Evolutionary conservation across 2,797 vertebrate species (phyloP).

Genomic region (Malurus splendens): DNA sequence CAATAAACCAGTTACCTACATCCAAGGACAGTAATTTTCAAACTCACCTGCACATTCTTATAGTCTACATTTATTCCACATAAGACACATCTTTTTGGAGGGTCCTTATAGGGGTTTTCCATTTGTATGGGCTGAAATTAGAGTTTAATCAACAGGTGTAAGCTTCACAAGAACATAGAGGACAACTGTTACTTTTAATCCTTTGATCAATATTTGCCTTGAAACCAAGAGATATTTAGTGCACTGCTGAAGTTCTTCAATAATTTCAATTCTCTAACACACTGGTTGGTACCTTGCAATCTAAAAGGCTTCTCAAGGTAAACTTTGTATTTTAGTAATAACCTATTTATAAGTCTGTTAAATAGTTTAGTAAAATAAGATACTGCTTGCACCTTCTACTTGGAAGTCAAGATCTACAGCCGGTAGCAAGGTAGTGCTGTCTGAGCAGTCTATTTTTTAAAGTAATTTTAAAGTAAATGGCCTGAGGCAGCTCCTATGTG

Average conservation of each 20-base stretch:
- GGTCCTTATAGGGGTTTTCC: constrained; percentile 87
- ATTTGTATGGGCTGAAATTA: constrained; percentile 78
- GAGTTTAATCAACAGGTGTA: not conserved
- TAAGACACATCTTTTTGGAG: constrained; percentile 81
- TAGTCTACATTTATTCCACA: constrained; percentile 83
- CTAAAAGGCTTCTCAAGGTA: not conserved
- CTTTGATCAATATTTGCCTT: not conserved
- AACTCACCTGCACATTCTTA: constrained; percentile 89
- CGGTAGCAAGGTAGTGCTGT: not conserved
- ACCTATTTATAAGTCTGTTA: not conserved
- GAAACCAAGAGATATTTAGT: not conserved
- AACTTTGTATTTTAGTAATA: not conserved
- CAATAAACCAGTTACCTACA: not conserved
- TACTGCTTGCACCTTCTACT: accelerated
- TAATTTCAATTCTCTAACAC: not conserved
- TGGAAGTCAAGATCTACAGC: not conserved
- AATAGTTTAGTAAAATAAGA: not conserved
- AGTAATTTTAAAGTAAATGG: not conserved
- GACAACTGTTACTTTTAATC: not conserved
- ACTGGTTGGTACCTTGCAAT: not conserved
- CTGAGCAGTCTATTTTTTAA: accelerated
- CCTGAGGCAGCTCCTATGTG: not conserved
- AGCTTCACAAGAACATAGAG: not conserved
- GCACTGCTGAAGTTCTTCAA: accelerated
- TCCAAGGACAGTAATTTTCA: not conserved